Evolutionary conservation across 2,888 invertebrate genomes (phyloP), one percentile per base, ranked within the genome.

Genomic region (Lithophane socia): DNA sequence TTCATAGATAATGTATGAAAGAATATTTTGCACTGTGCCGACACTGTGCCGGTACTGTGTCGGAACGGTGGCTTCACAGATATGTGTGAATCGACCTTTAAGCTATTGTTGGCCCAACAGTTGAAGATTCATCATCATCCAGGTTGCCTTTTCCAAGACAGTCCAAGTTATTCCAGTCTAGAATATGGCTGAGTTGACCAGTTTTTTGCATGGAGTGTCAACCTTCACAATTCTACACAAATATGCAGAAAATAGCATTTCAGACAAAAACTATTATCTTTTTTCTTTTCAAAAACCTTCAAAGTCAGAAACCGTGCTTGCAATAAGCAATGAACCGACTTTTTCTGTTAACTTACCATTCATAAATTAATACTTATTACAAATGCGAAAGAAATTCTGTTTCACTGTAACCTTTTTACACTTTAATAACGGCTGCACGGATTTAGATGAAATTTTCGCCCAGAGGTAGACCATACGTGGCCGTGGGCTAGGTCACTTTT

Each of bases 271-370:
- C 5, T 10, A 12, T 56, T 54, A 0, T 16, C 12, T 49, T 16
- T 52, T 65, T 63, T 24, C 13, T 63, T 68, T 69, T 49, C 21
- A 54, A 13, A 42, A 77, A 69, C n/a, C 80, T 66, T 79, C 58
- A 54, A 71, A 58, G 58, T 60, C 18, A 3, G 56, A 37, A 58
- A 18, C 54, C 81, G 69, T 65, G 75, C 47, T 54, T 64, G 56
- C 70, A 79, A 69, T 78, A 60, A 52, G 67, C 18, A 68, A 58
- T 54, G 13, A 64, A 44, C 13, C 21, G 24, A 74, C 37, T 56
- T 69, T 60, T 80, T 65, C 44, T n/a, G n/a, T 18, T 12, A 5
- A 60, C 13, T 16, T 44, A 44, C 56, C 63, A 37, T 44, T 0
- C 24, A 7, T 49, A n/a, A 1, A 13, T n/a, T 13, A 42, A n/a